Evolutionary conservation across 2,888 invertebrate species (phyloP), one percentile per base, ranked within the genome.

Genomic region (Polyploca ridens): DNA sequence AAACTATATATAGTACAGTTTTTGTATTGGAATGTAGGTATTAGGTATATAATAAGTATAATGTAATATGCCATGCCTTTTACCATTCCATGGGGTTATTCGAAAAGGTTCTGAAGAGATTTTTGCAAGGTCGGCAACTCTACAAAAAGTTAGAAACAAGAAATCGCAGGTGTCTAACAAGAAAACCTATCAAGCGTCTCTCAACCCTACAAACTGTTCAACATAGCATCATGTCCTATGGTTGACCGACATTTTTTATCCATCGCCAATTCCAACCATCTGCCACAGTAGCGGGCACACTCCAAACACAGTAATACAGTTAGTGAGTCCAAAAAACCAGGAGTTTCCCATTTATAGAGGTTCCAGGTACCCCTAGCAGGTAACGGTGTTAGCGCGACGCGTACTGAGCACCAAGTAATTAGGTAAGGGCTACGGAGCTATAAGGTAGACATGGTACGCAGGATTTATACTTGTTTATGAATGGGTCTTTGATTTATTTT

Each of bases 271-370:
- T 66, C 68, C 75, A 75, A 33, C 71, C 62, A 71, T 72, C 67
- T 64, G 57, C 57, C 62, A 63, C 61, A 63, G 57, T n/a, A 62
- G 68, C 72, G 66, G 72, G 33, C 13, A 61, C 63, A 54, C 62
- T 62, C 69, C 71, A 70, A 79, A 73, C 67, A 61, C 54, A 74
- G 69, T 60, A n/a, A 38, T 66, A 83, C 83, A 81, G 85, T 85
- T 85, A 79, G 63, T 64, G 68, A 44, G 63, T 68, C 63, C 59
- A 73, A 78, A 73, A 86, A 86, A 85, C 70, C 67, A 68, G 66
- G 67, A 69, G 76, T 71, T 75, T 72, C 76, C 85, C 83, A 79
- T 86, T 72, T 85, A 81, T 66, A 83, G 84, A 71, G 54, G 63
- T 86, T 83, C 84, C 74, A 72, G 72, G 82, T 81, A 79, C 71